These are phyloP conservation scores for Scatophagus argus DNA, from an alignment of 2,113 vertebrate species.

Conservation along the genomic window DNA sequence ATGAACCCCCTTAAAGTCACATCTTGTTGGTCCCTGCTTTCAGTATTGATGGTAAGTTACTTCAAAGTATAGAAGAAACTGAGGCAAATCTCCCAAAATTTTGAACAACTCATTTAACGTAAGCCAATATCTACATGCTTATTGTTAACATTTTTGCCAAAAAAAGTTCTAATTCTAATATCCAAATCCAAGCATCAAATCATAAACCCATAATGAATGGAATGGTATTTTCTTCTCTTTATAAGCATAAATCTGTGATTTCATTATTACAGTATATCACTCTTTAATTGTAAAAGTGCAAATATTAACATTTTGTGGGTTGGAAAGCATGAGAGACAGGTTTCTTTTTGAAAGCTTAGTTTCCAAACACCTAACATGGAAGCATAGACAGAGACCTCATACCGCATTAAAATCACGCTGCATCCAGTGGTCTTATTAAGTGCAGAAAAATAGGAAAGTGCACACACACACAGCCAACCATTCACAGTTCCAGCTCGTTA, in stretches of 20 bases:
- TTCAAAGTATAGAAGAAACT: no score
- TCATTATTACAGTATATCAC: background rate
- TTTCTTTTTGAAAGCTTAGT: background rate
- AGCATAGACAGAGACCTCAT: background rate
- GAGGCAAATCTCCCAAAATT: no score
- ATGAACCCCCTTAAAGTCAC: no score
- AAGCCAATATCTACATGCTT: background rate
- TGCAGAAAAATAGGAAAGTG: background rate
- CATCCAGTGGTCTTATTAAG: background rate
- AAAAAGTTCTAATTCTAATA: no score
- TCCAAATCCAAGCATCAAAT: no score
- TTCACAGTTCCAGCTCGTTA: constrained; percentile 41
- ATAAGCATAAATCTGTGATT: no score
- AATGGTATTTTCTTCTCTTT: background rate
- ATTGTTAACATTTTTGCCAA: no score
- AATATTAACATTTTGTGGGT: background rate
- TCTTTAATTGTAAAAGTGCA: background rate
- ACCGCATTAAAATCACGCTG: background rate
- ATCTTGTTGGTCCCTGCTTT: background rate
- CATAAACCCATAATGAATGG: no score
- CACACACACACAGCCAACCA: background rate
- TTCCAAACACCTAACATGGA: background rate
- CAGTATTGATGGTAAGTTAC: background rate
- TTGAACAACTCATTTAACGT: background rate
- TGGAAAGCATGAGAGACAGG: background rate